Percentiles rank a stretch among this genome's conserved stretches.
Conservation (phyloP, 2,113 vertebrate genomes). For the Caloenas nicobarica region DNA sequence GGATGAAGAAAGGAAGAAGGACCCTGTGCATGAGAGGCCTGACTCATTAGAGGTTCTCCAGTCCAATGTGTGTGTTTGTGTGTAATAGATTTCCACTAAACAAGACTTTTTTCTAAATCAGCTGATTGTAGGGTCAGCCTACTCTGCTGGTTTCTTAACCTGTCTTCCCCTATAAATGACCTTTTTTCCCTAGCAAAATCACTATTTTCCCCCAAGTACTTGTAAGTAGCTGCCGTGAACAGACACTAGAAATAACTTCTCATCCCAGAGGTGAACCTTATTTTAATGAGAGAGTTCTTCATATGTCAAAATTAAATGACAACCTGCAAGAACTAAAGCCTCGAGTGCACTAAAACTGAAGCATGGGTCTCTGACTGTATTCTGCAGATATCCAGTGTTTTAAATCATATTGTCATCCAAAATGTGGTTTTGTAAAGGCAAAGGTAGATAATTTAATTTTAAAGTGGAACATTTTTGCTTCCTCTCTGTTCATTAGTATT, state of each 20-base stretch:
- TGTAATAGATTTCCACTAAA: neutral
- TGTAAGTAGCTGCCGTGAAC: neutral
- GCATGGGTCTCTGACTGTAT: neutral
- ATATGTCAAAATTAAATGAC: neutral
- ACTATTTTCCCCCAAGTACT: neutral
- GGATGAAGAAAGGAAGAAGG: neutral
- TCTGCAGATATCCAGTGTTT: neutral
- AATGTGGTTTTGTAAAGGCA: neutral
- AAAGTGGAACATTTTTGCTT: neutral
- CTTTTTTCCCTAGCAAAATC: neutral
- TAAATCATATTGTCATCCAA: neutral
- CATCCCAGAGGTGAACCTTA: neutral
- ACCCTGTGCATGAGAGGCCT: neutral
- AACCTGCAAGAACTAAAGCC: neutral
- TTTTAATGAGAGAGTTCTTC: neutral
- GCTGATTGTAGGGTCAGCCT: neutral
- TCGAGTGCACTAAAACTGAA: neutral
- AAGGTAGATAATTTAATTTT: neutral
- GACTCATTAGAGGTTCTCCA: neutral
- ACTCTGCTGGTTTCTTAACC: neutral
- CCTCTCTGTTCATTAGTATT: neutral
- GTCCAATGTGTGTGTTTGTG: accelerated
- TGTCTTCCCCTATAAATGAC: neutral
- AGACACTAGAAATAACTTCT: neutral
- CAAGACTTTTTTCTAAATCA: neutral